These are phyloP conservation scores for Idaea aversata DNA, from an alignment of 2,888 invertebrate genomes.

Conservation along the genomic window DNA sequence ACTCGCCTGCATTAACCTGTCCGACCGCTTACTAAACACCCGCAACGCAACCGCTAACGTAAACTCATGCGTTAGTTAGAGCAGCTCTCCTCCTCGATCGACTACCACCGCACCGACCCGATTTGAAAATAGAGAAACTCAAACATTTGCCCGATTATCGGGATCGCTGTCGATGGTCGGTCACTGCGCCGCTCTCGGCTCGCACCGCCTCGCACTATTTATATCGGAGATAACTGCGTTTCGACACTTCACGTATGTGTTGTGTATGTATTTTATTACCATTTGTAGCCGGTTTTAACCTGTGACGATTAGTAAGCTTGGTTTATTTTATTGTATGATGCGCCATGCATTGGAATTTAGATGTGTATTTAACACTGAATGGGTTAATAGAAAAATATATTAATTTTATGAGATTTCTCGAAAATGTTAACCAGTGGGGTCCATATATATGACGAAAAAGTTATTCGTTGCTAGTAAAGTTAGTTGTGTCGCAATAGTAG, in stretches of 20 bases:
- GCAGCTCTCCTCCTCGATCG: slow-evolving; percentile 32
- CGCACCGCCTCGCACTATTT: slow-evolving; percentile 76
- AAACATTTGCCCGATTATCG: slow-evolving; percentile 75
- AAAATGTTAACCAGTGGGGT: neutral
- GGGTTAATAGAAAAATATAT: slow-evolving; percentile 7
- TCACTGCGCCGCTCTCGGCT: slow-evolving; percentile 68
- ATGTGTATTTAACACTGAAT: slow-evolving; percentile 28
- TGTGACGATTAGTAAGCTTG: slow-evolving; percentile 68
- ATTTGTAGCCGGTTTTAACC: slow-evolving; percentile 77
- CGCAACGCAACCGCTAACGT: slow-evolving; percentile 39
- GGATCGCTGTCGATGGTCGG: slow-evolving; percentile 76
- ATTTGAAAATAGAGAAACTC: slow-evolving; percentile 79
- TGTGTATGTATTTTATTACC: slow-evolving; percentile 72
- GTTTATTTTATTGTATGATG: slow-evolving; percentile 68
- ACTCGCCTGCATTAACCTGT: slow-evolving; percentile 44
- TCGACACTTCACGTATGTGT: slow-evolving; percentile 70
- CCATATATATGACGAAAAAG: neutral
- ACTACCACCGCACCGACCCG: slow-evolving; percentile 48
- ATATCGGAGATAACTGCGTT: slow-evolving; percentile 72
- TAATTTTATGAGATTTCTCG: neutral
- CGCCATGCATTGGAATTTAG: slow-evolving; percentile 45
- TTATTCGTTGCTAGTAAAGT: neutral
- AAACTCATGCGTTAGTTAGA: slow-evolving; percentile 55
- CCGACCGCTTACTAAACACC: slow-evolving; percentile 28
- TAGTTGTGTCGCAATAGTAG: neutral